A percentile compares a stretch with the other conserved stretches of the same genome.
These are phyloP conservation scores for Eolophus roseicapilla DNA, from an alignment of 2,113 vertebrate genomes.

Conservation along the genomic window DNA sequence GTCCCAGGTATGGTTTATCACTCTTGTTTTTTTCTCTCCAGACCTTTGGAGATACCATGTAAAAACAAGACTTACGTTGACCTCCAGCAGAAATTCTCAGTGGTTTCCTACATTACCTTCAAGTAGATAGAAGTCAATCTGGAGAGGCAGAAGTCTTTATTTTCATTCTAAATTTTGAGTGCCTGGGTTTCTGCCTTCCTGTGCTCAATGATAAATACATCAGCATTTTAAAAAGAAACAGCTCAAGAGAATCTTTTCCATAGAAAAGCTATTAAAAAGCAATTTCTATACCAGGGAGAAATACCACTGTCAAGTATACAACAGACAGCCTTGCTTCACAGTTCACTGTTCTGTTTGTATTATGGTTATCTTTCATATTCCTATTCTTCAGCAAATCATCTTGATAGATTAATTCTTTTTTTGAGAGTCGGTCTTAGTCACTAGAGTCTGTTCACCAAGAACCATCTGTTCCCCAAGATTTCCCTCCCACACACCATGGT, in stretches of 20 bases:
- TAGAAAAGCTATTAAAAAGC: slow-evolving; percentile 1
- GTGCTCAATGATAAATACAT: not conserved
- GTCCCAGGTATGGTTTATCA: not conserved
- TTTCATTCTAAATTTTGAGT: not conserved
- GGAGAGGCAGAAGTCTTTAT: not conserved
- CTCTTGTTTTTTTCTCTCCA: not conserved
- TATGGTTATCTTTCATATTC: slow-evolving; percentile 16
- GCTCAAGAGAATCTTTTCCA: not conserved
- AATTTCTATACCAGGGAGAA: slow-evolving; percentile 11
- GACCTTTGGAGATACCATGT: not conserved
- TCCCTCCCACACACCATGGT: slow-evolving; percentile 10
- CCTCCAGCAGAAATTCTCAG: not conserved
- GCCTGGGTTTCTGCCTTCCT: not conserved
- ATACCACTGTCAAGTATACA: not conserved
- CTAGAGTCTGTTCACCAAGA: slow-evolving; percentile 35
- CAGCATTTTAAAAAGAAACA: not conserved
- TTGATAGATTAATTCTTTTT: slow-evolving; percentile 24
- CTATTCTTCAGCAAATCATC: slow-evolving; percentile 20
- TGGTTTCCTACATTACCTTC: not conserved
- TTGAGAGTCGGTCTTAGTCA: slow-evolving; percentile 29
- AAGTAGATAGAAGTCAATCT: fast-evolving
- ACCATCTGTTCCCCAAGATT: slow-evolving; percentile 61
- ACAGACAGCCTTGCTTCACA: not conserved
- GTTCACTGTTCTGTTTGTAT: not conserved
- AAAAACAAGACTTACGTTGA: fast-evolving